phyloP scores from a whole-genome alignment of 2,888 invertebrate species.

The Drosophila kuntzei region DNA sequence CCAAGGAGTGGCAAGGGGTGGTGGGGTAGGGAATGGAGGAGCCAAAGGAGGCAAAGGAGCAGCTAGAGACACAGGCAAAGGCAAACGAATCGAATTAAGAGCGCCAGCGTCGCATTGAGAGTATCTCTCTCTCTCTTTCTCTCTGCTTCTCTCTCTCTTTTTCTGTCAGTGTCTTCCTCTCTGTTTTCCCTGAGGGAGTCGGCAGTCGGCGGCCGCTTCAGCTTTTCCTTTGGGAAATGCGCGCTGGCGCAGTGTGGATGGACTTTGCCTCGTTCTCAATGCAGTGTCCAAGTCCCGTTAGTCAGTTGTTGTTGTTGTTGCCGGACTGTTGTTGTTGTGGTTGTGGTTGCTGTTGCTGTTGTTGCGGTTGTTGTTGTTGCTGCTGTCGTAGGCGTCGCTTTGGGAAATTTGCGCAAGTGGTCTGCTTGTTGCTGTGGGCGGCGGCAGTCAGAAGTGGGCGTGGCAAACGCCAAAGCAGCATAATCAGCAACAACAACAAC shows the following conservation, averaged over 20 bases:
- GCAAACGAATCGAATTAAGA: constrained; percentile 85
- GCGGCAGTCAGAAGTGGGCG: constrained; percentile 45
- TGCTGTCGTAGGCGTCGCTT: constrained; percentile 67
- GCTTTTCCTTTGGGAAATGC: constrained; percentile 63
- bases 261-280: constrained; percentile 35
- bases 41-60: constrained; percentile 51
- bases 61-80: constrained; percentile 68
- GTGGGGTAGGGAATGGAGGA: neutral
- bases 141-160: neutral
- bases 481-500: constrained; percentile 47
- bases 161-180: constrained; percentile 10
- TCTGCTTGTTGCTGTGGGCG: constrained; percentile 35
- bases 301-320: constrained; percentile 18
- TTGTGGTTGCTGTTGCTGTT: constrained; percentile 22
- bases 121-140: constrained; percentile 20
- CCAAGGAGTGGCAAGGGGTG: constrained; percentile 21
- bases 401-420: constrained; percentile 78
- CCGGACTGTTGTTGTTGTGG: constrained; percentile 40
- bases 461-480: constrained; percentile 41
- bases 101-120: constrained; percentile 51
- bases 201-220: constrained; percentile 63
- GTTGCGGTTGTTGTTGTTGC: constrained; percentile 39
- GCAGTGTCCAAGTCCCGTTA: constrained; percentile 49
- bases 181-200: constrained; percentile 12
- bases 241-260: constrained; percentile 65